Conservation (phyloP, 2,888 invertebrate species). For the Anoplius nigerrimus region DNA sequence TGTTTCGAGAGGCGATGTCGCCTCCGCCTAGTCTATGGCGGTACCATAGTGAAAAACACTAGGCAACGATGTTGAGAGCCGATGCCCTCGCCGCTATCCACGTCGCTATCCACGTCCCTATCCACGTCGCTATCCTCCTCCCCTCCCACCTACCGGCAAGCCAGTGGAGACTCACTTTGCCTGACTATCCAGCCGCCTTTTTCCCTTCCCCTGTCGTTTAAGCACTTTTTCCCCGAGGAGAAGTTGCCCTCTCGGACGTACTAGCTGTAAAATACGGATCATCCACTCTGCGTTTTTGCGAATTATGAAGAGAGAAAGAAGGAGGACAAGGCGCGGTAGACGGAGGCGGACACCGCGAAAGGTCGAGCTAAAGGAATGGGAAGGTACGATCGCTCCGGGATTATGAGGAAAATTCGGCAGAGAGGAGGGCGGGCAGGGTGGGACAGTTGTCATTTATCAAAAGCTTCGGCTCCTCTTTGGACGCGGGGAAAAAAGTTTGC, state of each 20-base stretch:
- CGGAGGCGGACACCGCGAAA: background rate
- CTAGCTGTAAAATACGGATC: constrained; percentile 6
- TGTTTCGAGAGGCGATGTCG: too few relatives aligned
- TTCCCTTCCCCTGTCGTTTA: too few relatives aligned
- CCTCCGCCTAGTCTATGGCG: too few relatives aligned
- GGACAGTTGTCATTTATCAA: constrained; percentile 46
- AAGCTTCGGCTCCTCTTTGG: constrained; percentile 14
- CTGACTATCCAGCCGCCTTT: too few relatives aligned
- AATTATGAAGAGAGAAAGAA: constrained; percentile 18
- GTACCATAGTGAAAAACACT: too few relatives aligned
- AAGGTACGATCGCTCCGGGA: constrained; percentile 36
- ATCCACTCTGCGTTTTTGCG: constrained; percentile 27
- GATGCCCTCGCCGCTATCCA: too few relatives aligned
- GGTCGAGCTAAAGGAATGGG: background rate
- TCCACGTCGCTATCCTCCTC: too few relatives aligned
- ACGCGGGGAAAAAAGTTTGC: constrained; percentile 33
- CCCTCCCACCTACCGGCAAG: too few relatives aligned
- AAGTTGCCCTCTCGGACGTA: background rate
- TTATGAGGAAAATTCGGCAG: constrained; percentile 37
- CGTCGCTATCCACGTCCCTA: too few relatives aligned
- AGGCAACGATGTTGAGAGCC: too few relatives aligned
- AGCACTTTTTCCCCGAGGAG: too few relatives aligned
- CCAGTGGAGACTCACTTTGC: too few relatives aligned
- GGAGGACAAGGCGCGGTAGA: background rate
- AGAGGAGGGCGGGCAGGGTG: constrained; percentile 1